Evolutionary conservation across 2,888 invertebrate genomes (phyloP).

Genomic region (Linnaemya vulpina): DNA sequence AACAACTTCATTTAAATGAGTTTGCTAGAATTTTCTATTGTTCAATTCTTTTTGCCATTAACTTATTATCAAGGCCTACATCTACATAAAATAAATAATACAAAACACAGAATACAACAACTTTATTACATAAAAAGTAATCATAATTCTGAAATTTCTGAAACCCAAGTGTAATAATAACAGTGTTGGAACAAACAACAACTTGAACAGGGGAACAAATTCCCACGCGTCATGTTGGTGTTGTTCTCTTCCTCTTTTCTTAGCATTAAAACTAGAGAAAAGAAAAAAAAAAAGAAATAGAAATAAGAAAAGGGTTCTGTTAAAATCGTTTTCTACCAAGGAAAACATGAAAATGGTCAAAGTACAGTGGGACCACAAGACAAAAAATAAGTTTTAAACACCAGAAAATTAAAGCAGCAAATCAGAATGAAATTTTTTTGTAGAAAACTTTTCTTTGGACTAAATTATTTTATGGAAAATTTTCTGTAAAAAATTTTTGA

Average conservation of each 20-base stretch:
- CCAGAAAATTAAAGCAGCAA: too few relatives aligned
- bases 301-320: conserved; percentile 21
- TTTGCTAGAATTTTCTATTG: background rate
- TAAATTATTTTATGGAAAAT: too few relatives aligned
- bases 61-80: conserved; percentile 29
- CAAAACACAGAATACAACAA: conserved; percentile 4
- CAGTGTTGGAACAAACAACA: conserved; percentile 39
- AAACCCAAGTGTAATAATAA: conserved; percentile 44
- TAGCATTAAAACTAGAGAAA: conserved; percentile 20
- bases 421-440: too few relatives aligned
- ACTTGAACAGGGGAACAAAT: conserved; percentile 4
- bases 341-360: background rate
- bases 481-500: too few relatives aligned
- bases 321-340: conserved; percentile 16
- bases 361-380: conserved; percentile 16
- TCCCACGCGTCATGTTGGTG: conserved; percentile 56
- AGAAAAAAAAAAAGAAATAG: background rate
- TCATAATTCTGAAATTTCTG: background rate
- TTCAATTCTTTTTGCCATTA: background rate
- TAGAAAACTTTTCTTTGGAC: too few relatives aligned
- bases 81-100: conserved; percentile 19
- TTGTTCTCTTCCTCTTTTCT: background rate
- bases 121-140: conserved; percentile 12
- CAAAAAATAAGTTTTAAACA: too few relatives aligned
- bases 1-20: background rate